A percentile compares a stretch with the other conserved stretches of the same genome.
Evolutionary conservation across 2,888 invertebrate genomes (phyloP).

Genomic region (Aporophyla lueneburgensis): DNA sequence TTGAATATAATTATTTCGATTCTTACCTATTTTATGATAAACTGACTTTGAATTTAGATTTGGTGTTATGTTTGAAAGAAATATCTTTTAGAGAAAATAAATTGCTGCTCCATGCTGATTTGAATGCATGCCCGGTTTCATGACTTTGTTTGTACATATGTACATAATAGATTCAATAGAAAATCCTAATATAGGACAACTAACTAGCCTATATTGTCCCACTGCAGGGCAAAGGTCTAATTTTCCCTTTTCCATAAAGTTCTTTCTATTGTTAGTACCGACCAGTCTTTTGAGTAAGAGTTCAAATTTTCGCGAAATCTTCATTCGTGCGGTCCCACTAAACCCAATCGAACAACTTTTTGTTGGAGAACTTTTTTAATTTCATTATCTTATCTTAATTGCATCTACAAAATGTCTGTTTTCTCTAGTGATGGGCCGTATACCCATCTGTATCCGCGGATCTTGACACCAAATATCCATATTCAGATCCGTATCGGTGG

Average conservation of each 20-base stretch:
- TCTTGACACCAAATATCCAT: too few species aligned
- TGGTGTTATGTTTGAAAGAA: not conserved
- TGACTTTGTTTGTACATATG: not conserved
- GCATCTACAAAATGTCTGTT: not conserved
- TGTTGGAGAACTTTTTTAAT: not conserved
- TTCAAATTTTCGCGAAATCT: too few species aligned
- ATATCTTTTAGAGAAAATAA: not conserved
- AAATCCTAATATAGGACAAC: not conserved
- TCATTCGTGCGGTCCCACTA: too few species aligned
- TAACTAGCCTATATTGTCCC: too few species aligned
- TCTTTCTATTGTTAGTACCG: too few species aligned
- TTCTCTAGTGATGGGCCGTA: too few species aligned
- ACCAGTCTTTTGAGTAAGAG: too few species aligned
- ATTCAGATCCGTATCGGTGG: too few species aligned
- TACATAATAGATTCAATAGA: not conserved
- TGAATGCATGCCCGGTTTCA: not conserved
- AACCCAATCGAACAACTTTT: too few species aligned
- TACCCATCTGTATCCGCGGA: too few species aligned
- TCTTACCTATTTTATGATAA: not conserved
- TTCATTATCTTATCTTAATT: not conserved
- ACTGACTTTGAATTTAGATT: conserved; percentile 16
- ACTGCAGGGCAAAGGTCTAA: too few species aligned
- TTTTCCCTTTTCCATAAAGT: too few species aligned
- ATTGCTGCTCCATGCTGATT: not conserved
- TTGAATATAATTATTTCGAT: conserved; percentile 26